Evolutionary conservation across 2,888 invertebrate genomes (phyloP), one percentile per base, ranked within the genome.

Genomic region (Merodon equestris): DNA sequence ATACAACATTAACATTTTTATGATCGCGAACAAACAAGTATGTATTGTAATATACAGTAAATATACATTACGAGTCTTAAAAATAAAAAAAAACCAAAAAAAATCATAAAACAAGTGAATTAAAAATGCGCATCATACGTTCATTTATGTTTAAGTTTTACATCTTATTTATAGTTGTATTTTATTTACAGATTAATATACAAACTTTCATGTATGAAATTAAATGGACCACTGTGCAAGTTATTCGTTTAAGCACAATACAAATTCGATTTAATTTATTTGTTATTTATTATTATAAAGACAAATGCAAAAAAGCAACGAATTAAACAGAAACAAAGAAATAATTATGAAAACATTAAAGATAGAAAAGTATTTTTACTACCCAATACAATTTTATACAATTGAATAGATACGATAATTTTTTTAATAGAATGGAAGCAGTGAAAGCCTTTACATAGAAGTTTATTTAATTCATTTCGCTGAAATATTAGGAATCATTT

Each of bases 101-200:
- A n/a, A n/a, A n/a, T n/a, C n/a, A n/a, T n/a, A n/a, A n/a, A 9
- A 36, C 36, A 36, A 36, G 36, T 36, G 36, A 9, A 36, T 36
- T 3, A n/a, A 3, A 40, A 10, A 40, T 40, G 40, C 9, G 40
- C 40, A 40, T 42, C 10, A 40, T 40, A n/a, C 9, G 9, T 40
- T 3, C 19, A 36, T 44, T 58, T 47, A 13, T 48, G 50, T 87
- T 87, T 86, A 86, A 86, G 84, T 85, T 86, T 85, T 86, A 84
- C 83, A 40, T 9, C 85, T 85, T 83, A 83, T 84, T 83, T 58
- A 75, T 51, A 58, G 9, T 51, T 27, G n/a, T 38, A 17, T 45
- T 56, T 48, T 44, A 40, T 56, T 48, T 36, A 60, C 27, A 19
- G 38, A 34, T 44, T 42, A 17, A 50, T 19, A 47, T 10, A 38